Conservation (phyloP, 2,797 vertebrate species). For the Pygocentrus nattereri region DNA sequence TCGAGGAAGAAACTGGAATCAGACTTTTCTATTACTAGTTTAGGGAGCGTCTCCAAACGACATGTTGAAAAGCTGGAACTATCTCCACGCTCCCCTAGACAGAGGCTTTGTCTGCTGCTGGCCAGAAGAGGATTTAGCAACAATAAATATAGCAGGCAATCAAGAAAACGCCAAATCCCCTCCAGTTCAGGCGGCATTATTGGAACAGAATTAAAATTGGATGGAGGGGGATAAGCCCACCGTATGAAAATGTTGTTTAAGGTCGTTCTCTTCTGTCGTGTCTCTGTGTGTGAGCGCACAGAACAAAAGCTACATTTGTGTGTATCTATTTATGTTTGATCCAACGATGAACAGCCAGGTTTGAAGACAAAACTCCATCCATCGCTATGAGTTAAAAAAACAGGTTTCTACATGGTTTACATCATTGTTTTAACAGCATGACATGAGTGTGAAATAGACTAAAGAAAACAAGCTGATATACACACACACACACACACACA, state of each 20-base stretch:
- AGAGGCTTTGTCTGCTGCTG: constrained; percentile 64
- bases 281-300: constrained; percentile 2
- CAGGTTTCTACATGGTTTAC: too few relatives aligned
- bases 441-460: too few relatives aligned
- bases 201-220: constrained; percentile 61
- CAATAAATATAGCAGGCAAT: constrained; percentile 68
- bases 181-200: constrained; percentile 52
- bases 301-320: not conserved
- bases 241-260: constrained; percentile 43
- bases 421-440: too few relatives aligned
- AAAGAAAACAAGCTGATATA: too few relatives aligned
- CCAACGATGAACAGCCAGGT: too few relatives aligned
- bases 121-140: constrained; percentile 73
- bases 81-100: constrained; percentile 9
- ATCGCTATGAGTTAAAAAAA: too few relatives aligned
- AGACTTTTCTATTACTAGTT: not conserved
- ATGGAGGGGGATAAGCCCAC: constrained; percentile 34
- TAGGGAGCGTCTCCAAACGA: not conserved
- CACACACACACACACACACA: too few relatives aligned
- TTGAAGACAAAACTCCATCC: too few relatives aligned
- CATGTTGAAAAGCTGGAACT: not conserved
- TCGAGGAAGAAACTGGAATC: not conserved
- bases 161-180: constrained; percentile 69
- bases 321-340: not conserved
- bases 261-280: constrained; percentile 44